Evolutionary conservation across 2,113 vertebrate species (phyloP).

Genomic region (Zosterops japonicus): DNA sequence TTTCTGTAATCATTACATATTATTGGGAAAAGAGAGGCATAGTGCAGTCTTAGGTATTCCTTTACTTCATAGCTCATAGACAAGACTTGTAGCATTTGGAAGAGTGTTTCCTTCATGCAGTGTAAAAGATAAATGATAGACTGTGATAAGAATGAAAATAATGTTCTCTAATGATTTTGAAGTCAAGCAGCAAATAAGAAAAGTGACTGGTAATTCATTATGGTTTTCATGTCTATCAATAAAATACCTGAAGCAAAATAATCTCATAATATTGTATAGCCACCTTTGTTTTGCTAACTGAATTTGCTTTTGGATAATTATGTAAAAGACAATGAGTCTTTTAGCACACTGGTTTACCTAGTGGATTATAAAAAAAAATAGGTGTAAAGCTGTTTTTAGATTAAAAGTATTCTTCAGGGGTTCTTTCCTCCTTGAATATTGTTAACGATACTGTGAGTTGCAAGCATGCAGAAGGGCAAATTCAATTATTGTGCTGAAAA

Average conservation of each 20-base stretch:
- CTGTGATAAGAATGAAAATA: background rate
- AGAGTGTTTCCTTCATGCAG: background rate
- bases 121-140: background rate
- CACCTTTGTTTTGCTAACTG: background rate
- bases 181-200: background rate
- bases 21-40: background rate
- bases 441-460: background rate
- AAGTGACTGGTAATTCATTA: background rate
- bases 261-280: background rate
- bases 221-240: background rate
- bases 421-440: background rate
- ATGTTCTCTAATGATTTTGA: background rate
- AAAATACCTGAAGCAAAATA: background rate
- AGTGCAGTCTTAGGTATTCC: background rate
- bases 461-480: background rate
- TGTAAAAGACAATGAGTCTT: background rate
- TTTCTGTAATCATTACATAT: background rate
- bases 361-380: background rate
- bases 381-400: background rate
- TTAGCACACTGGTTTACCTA: background rate
- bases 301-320: background rate
- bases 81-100: background rate
- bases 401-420: background rate
- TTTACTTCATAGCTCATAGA: background rate
- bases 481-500: background rate